Percentiles rank a stretch among this genome's conserved stretches.
phyloP scores from a whole-genome alignment of 2,113 vertebrate genomes.

The Saimiri boliviensis region DNA sequence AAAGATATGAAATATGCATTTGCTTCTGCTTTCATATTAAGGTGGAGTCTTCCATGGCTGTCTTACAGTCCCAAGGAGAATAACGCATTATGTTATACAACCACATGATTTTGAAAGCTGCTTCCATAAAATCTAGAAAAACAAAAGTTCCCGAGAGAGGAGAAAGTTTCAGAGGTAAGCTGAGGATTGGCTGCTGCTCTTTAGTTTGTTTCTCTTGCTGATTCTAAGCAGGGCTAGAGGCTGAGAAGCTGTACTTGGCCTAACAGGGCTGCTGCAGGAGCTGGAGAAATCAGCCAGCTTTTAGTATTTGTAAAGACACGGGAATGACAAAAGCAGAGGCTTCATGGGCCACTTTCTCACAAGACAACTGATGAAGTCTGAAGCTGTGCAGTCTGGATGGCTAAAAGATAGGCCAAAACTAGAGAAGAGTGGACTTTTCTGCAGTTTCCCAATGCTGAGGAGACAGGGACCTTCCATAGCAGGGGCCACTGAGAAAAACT shows the following conservation, averaged over 20 bases:
- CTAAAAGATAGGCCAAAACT: neutral
- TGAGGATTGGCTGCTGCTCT: neutral
- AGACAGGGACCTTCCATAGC: neutral
- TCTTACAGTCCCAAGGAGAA: neutral
- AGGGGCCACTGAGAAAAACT: neutral
- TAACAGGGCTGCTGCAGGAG: neutral
- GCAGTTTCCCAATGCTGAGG: neutral
- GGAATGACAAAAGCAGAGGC: neutral
- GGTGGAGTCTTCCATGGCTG: neutral
- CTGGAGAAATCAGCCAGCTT: neutral
- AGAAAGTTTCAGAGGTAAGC: neutral
- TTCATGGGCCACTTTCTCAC: neutral
- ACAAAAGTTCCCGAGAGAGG: neutral
- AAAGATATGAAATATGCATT: neutral
- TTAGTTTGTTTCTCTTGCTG: neutral
- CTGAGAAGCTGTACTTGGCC: neutral
- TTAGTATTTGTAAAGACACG: neutral
- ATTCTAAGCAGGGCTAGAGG: neutral
- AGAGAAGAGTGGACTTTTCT: neutral
- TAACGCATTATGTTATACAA: neutral
- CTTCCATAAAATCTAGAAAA: neutral
- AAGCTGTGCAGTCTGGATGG: neutral
- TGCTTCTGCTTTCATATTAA: neutral
- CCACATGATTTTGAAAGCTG: neutral
- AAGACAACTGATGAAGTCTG: neutral